Percentiles rank a stretch among this genome's conserved stretches.
phyloP scores from a whole-genome alignment of 2,113 vertebrate species.

The Cichladusa arquata region DNA sequence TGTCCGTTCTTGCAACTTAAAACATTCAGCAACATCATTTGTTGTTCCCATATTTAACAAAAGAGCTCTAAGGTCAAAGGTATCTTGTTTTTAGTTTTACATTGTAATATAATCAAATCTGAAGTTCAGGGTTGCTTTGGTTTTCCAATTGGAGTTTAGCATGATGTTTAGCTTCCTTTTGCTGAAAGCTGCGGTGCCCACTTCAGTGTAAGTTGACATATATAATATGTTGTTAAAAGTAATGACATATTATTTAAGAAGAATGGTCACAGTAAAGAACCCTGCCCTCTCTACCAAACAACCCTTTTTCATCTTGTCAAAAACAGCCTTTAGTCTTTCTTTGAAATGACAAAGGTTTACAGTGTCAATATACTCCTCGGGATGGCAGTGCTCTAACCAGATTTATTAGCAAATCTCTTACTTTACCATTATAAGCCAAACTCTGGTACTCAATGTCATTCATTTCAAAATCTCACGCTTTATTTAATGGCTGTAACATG shows the following conservation, averaged over 20 bases:
- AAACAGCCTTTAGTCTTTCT: neutral
- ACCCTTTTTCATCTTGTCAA: neutral
- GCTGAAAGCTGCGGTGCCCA: neutral
- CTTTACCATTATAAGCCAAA: neutral
- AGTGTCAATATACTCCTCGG: neutral
- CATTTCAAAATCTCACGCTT: slow-evolving; percentile 49
- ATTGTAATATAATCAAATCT: neutral
- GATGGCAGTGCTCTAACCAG: neutral
- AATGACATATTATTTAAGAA: neutral
- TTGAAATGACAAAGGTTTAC: neutral
- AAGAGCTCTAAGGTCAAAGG: slow-evolving; percentile 6
- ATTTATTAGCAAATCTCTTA: neutral
- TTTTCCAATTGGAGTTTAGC: neutral
- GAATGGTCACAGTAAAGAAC: neutral
- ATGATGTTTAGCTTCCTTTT: neutral
- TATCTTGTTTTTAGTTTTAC: neutral
- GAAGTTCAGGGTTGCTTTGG: neutral
- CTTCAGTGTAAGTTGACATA: neutral
- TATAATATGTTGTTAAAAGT: neutral
- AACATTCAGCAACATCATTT: slow-evolving; percentile 1
- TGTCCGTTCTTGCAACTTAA: neutral
- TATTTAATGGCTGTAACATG: slow-evolving; percentile 33
- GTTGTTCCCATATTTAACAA: neutral
- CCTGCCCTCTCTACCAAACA: neutral
- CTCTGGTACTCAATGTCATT: neutral